Evolutionary conservation across 2,113 vertebrate genomes (phyloP).

Genomic region (Boulengeromyrus knoepffleri): DNA sequence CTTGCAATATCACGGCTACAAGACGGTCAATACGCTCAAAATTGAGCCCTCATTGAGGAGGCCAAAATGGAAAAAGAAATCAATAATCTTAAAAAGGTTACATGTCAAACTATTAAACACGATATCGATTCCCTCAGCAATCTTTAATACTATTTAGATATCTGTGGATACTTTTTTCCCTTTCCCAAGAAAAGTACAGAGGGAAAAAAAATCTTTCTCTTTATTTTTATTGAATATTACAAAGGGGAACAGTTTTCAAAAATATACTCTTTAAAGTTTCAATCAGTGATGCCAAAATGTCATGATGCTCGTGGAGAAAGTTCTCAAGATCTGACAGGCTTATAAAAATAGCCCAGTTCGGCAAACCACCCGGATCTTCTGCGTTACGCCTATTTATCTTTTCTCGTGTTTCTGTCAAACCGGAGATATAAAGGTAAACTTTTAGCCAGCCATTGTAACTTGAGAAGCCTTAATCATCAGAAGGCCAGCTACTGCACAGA

Average conservation of each 20-base stretch:
- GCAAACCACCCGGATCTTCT: slow-evolving; percentile 42
- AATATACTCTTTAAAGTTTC: slow-evolving; percentile 6
- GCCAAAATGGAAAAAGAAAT: slow-evolving; percentile 49
- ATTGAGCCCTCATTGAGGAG: slow-evolving; percentile 59
- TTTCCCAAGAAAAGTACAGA: background rate
- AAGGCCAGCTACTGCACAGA: background rate
- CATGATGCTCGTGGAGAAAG: slow-evolving; percentile 33
- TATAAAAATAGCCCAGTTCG: slow-evolving; percentile 23
- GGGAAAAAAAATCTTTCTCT: background rate
- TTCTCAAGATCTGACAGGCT: slow-evolving; percentile 27
- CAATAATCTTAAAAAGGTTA: slow-evolving; percentile 71
- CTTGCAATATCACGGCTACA: slow-evolving; percentile 60
- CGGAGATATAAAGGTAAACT: slow-evolving; percentile 31
- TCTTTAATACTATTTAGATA: slow-evolving; percentile 45
- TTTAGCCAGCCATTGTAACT: slow-evolving; percentile 11
- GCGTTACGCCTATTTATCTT: slow-evolving; percentile 44
- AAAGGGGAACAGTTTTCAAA: slow-evolving; percentile 7
- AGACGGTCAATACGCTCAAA: slow-evolving; percentile 62
- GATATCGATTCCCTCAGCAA: slow-evolving; percentile 52
- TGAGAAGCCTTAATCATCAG: background rate
- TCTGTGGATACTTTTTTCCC: slow-evolving; percentile 40
- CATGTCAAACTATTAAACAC: slow-evolving; percentile 70
- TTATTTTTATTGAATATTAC: slow-evolving; percentile 14
- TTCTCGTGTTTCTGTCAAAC: slow-evolving; percentile 45
- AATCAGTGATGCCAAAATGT: slow-evolving; percentile 7